A percentile compares a stretch with the other conserved stretches of the same genome.
phyloP scores from a whole-genome alignment of 1,140 invertebrate species.

The Rhizoglyphus robini region DNA sequence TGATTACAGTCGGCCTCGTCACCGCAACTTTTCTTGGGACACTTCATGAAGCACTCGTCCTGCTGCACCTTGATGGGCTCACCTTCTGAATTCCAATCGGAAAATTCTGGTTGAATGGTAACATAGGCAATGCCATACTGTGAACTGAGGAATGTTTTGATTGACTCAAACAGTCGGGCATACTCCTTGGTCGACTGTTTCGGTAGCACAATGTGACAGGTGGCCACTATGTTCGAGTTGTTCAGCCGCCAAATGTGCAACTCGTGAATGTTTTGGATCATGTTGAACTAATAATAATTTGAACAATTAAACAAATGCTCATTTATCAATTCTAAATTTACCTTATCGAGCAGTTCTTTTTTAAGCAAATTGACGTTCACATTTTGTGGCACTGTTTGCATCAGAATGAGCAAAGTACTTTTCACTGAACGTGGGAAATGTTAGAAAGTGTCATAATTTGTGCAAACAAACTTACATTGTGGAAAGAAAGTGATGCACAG shows the following conservation, averaged over 20 bases:
- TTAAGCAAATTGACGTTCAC: conserved; percentile 76
- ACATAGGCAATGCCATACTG: conserved; percentile 76
- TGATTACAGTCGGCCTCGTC: not conserved
- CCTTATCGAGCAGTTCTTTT: conserved; percentile 32
- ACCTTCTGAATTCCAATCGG: conserved; percentile 43
- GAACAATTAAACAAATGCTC: conserved; percentile 21
- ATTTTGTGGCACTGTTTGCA: conserved; percentile 64
- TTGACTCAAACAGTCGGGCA: conserved; percentile 44
- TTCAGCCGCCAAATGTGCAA: conserved; percentile 89
- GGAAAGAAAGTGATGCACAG: conserved; percentile 17
- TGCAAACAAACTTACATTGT: conserved; percentile 18
- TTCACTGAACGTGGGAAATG: conserved; percentile 55
- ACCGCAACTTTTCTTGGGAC: not conserved
- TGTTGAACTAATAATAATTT: too few species aligned
- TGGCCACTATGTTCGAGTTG: conserved; percentile 79
- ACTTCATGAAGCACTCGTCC: not conserved
- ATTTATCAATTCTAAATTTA: too few species aligned
- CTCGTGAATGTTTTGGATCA: conserved; percentile 77
- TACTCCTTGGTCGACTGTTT: conserved; percentile 58
- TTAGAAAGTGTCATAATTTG: conserved; percentile 28
- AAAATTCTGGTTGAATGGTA: conserved; percentile 86
- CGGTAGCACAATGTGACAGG: conserved; percentile 65
- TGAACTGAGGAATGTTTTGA: conserved; percentile 54
- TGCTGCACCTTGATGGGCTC: too few species aligned
- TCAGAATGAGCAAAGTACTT: conserved; percentile 57